Base-by-base conservation (phyloP, 1,140 invertebrate genomes). In the Pseudomyrmex sp. region DNA sequence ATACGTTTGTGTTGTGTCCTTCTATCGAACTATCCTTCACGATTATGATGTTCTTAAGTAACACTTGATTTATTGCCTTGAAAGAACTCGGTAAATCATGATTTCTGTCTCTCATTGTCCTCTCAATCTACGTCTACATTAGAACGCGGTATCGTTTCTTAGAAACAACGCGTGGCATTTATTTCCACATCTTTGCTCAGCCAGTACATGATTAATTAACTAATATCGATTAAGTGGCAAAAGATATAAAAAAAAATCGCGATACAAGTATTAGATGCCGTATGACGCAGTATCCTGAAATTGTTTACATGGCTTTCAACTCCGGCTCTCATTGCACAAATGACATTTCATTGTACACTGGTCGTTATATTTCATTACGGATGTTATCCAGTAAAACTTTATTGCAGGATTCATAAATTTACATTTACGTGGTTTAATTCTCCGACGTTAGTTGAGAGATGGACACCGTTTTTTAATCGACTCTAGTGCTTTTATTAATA, bases 31-130 rank as follows among this genome's bases (percentile, higher is more conserved):
- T 79, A 79, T 79, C 52, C 35, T 69, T 79, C 75, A 46, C 15
- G 65, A 79, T 79, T 79, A 58, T 79, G 65, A 79, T 69, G 75
- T 79, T 79, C 63, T 69, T 69, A 46, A 79, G 75, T 79, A 70
- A 59, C 76, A 15, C 70, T 70, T 66, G 20, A 79, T 69, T 66
- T 59, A 20, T 79, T 46, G 56, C 66, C 76, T 80, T 72, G 76
- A 72, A 70, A 59, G 44, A 72, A 72, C 54, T 59, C 76, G 1
- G 76, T 72, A 80, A 80, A 80, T 80, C 54, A 80, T 61, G 54
- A 50, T 72, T 59, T 70, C 76, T 50, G 66, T 80, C 76, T 70
- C 44, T 59, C 54, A 72, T 80, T 72, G 72, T 72, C 23, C 23
- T 59, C 20, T 46, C 35, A 20, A 59, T 52, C 26, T 66, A 66